Conservation (phyloP, 2,888 invertebrate species). For the Muscina levida region DNA sequence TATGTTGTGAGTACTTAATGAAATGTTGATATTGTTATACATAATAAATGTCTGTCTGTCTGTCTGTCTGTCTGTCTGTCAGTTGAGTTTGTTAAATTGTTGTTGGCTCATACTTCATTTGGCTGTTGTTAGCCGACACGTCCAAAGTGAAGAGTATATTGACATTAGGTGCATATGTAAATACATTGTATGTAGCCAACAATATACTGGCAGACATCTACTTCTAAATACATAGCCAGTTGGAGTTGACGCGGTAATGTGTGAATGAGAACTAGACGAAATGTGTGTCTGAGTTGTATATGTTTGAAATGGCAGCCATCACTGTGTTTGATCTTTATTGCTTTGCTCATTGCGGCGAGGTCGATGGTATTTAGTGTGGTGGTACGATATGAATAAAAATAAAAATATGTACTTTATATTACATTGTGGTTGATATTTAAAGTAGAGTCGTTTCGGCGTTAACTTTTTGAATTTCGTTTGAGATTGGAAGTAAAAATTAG, state of each 20-base stretch:
- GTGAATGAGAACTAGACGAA: constrained; percentile 39
- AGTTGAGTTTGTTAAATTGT: constrained; percentile 51
- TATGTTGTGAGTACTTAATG: constrained; percentile 14
- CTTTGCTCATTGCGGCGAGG: too few species aligned
- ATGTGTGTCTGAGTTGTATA: neutral
- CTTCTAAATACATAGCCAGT: neutral
- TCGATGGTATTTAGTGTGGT: too few species aligned
- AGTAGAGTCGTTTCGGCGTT: too few species aligned
- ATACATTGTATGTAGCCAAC: too few species aligned
- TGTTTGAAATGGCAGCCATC: constrained; percentile 56
- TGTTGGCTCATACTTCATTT: neutral
- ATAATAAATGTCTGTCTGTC: constrained; percentile 13
- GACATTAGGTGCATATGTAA: constrained; percentile 44
- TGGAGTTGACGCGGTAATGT: constrained; percentile 29
- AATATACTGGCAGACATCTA: too few species aligned
- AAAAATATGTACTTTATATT: too few species aligned
- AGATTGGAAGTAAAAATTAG: too few species aligned
- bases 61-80: constrained; percentile 56
- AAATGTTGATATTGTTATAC: constrained; percentile 3
- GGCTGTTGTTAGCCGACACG: constrained; percentile 53
- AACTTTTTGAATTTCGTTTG: too few species aligned
- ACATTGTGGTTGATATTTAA: too few species aligned
- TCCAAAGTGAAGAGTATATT: constrained; percentile 48
- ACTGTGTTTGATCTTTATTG: too few species aligned
- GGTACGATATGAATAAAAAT: too few species aligned